A percentile compares a stretch with the other conserved stretches of the same genome.
These are phyloP conservation scores for Apteryx mantelli DNA, from an alignment of 2,113 vertebrate species.

Conservation along the genomic window DNA sequence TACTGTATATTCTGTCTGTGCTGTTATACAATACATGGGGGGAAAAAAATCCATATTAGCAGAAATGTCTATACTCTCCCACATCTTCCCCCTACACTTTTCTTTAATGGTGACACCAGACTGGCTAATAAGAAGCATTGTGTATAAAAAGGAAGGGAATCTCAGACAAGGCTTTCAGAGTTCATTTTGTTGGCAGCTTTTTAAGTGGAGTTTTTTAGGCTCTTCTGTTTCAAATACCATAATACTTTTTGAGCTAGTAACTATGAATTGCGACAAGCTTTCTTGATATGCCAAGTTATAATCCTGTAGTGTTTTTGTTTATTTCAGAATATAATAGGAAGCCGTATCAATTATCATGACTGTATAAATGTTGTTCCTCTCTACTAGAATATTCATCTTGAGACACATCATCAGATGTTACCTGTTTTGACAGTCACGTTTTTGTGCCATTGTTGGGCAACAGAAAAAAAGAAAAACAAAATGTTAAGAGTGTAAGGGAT, in stretches of 20 bases:
- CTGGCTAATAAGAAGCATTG: constrained; percentile 60
- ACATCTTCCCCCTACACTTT: not conserved
- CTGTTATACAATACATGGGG: fast-evolving
- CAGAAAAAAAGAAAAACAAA: constrained; percentile 63
- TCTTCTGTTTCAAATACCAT: constrained; percentile 45
- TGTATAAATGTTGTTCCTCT: constrained; percentile 59
- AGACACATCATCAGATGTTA: constrained; percentile 65
- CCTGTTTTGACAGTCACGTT: constrained; percentile 62
- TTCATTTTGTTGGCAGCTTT: constrained; percentile 74
- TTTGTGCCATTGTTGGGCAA: constrained; percentile 67
- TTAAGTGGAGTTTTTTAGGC: constrained; percentile 38
- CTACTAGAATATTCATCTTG: constrained; percentile 61
- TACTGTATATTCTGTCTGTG: not conserved
- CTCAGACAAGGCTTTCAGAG: constrained; percentile 60
- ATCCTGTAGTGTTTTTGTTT: constrained; percentile 65
- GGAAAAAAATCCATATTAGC: not conserved
- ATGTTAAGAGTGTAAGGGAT: constrained; percentile 69
- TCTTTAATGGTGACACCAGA: constrained; percentile 46
- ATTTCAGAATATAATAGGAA: constrained; percentile 66
- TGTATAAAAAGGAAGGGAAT: not conserved
- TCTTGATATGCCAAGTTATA: constrained; percentile 61
- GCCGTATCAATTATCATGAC: constrained; percentile 66
- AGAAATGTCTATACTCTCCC: not conserved
- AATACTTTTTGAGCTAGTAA: constrained; percentile 52
- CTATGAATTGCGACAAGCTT: constrained; percentile 53